Evolutionary conservation across 1,140 invertebrate genomes (phyloP).

Genomic region (Eueides isabella): DNA sequence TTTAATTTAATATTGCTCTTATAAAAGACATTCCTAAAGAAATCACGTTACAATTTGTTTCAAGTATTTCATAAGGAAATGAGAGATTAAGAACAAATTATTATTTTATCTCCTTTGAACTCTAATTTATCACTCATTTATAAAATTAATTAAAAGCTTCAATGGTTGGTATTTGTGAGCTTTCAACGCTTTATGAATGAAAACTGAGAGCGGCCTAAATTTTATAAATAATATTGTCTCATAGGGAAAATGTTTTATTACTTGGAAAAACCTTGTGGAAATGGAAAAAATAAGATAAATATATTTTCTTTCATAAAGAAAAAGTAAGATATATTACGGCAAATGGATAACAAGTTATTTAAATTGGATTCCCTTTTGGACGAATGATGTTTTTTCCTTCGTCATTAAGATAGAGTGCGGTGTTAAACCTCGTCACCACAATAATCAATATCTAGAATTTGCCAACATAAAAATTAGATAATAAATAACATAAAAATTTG

Average conservation of each 20-base stretch:
- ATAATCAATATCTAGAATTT: too few species aligned
- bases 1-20: neutral
- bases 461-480: too few species aligned
- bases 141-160: conserved; percentile 18
- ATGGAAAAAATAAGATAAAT: neutral
- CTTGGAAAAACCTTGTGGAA: neutral
- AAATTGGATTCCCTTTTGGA: too few species aligned
- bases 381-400: too few species aligned
- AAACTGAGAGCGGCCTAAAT: neutral
- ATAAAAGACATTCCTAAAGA: neutral
- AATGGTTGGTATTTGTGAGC: conserved; percentile 14
- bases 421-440: too few species aligned
- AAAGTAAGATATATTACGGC: too few species aligned
- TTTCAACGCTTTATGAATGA: neutral
- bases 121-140: conserved; percentile 19
- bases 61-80: conserved; percentile 4
- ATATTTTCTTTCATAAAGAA: neutral
- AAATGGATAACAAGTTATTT: too few species aligned
- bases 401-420: too few species aligned
- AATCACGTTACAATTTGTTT: neutral
- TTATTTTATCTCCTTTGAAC: conserved; percentile 6
- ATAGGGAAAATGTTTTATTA: neutral
- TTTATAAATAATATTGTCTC: neutral
- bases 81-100: neutral
- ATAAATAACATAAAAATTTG: too few species aligned